Evolutionary conservation across 2,888 invertebrate genomes (phyloP).

Genomic region (Amitus sp.): DNA sequence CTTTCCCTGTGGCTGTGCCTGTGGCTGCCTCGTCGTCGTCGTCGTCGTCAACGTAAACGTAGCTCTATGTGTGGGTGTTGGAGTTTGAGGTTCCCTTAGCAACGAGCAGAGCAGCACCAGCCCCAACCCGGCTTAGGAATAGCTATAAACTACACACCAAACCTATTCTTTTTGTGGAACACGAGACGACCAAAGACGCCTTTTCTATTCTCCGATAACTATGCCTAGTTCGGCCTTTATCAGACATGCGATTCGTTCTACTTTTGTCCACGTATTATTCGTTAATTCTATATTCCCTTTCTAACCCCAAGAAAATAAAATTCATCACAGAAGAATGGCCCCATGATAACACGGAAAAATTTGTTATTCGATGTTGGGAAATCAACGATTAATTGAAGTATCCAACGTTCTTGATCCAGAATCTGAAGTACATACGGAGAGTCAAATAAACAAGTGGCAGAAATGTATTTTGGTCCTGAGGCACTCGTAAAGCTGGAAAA

Average conservation of each 20-base stretch:
- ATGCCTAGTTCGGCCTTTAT: not conserved
- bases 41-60: slow-evolving; percentile 6
- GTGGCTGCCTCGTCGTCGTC: no score
- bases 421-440: no score
- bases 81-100: slow-evolving; percentile 66
- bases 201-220: not conserved
- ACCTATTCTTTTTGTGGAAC: slow-evolving; percentile 44
- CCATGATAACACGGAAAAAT: no score
- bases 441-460: no score
- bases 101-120: slow-evolving; percentile 55
- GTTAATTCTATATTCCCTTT: not conserved
- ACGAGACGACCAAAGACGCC: slow-evolving; percentile 20
- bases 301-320: no score
- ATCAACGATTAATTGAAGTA: no score
- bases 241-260: not conserved
- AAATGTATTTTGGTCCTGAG: no score
- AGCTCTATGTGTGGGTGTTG: slow-evolving; percentile 45
- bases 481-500: no score
- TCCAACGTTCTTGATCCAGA: no score
- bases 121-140: slow-evolving; percentile 58
- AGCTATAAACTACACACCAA: slow-evolving; percentile 59
- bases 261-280: not conserved
- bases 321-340: no score
- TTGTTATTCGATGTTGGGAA: no score
- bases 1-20: not conserved